Conservation (phyloP, 2,113 vertebrate species). For the Pagrus major region DNA sequence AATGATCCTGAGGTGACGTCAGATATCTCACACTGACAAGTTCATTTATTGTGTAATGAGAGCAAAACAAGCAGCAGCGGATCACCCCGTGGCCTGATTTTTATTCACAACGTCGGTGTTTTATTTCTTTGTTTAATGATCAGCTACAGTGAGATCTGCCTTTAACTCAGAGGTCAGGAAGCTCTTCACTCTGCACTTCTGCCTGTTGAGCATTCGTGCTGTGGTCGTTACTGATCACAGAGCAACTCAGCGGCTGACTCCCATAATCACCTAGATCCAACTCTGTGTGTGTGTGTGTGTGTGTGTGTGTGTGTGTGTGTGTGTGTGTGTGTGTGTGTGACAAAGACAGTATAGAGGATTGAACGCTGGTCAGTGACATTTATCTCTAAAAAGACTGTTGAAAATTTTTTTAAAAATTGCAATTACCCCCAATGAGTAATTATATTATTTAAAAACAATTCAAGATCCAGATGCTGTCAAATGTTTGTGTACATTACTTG, state of each 20-base stretch:
- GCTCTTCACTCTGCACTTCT: background rate
- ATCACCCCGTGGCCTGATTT: background rate
- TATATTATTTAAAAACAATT: background rate
- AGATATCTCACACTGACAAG: background rate
- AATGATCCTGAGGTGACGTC: background rate
- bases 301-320: conserved; percentile 1
- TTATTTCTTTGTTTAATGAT: background rate
- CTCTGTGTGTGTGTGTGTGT: background rate
- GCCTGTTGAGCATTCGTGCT: conserved; percentile 14
- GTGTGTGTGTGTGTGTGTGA: conserved; percentile 1
- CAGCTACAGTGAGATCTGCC: background rate
- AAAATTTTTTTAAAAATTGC: background rate
- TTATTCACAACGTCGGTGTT: background rate
- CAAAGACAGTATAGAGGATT: background rate
- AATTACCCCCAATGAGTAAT: background rate
- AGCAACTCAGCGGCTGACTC: conserved; percentile 36
- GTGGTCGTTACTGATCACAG: conserved; percentile 43
- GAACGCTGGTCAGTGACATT: background rate
- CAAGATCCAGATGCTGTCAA: background rate
- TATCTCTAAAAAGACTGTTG: background rate
- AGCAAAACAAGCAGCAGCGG: background rate
- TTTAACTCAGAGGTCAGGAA: background rate
- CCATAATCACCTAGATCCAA: conserved; percentile 51
- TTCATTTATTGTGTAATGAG: conserved; percentile 6
- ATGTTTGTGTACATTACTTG: background rate